Percentiles rank a stretch among this genome's conserved stretches.
phyloP scores from a whole-genome alignment of 1,140 invertebrate genomes.

The Hylyphantes graminicola region DNA sequence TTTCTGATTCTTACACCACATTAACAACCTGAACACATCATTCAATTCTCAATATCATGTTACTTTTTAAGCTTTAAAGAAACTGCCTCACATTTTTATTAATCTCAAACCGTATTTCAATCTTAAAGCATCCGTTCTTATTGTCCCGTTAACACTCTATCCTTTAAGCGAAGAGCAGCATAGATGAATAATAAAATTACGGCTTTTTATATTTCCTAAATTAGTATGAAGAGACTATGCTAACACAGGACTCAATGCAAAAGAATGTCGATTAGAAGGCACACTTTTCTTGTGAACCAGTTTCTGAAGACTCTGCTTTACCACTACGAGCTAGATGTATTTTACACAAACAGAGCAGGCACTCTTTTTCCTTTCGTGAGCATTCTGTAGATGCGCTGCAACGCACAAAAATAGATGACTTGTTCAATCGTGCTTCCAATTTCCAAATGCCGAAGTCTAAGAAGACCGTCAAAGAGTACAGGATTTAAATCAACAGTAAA shows the following conservation, averaged over 20 bases:
- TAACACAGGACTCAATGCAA: slow-evolving; percentile 40
- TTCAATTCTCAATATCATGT: neutral
- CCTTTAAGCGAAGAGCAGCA: slow-evolving; percentile 27
- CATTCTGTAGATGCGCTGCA: neutral
- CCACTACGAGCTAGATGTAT: neutral
- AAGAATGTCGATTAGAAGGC: slow-evolving; percentile 24
- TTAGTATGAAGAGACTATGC: slow-evolving; percentile 15
- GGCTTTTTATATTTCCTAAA: slow-evolving; percentile 13
- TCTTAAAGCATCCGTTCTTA: neutral
- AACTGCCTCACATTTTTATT: neutral
- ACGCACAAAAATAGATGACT: neutral
- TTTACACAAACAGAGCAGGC: slow-evolving; percentile 25
- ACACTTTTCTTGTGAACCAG: slow-evolving; percentile 27
- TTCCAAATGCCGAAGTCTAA: neutral
- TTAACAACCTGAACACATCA: neutral
- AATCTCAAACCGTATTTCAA: neutral
- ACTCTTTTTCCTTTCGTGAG: slow-evolving; percentile 10
- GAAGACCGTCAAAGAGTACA: neutral
- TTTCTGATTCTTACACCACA: neutral
- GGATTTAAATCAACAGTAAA: neutral
- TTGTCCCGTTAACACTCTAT: neutral
- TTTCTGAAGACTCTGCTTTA: neutral
- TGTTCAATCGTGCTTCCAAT: neutral
- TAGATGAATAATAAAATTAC: slow-evolving; percentile 2
- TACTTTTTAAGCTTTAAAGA: neutral